phyloP scores from a whole-genome alignment of 2,888 invertebrate species.

The Apotomis turbidana region DNA sequence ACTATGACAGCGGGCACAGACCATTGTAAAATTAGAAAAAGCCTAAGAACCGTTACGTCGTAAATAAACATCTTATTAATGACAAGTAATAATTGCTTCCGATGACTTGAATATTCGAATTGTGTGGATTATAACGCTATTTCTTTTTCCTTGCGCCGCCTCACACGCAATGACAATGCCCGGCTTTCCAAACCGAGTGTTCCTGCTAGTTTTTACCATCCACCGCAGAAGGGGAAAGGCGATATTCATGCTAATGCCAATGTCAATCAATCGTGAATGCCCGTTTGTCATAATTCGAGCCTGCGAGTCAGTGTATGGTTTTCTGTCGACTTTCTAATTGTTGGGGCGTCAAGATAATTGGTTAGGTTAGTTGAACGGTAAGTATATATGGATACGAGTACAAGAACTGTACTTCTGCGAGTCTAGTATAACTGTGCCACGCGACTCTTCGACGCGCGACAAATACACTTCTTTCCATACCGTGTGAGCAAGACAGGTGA shows the following conservation, averaged over 20 bases:
- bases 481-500: no score
- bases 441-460: no score
- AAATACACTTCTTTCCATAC: no score
- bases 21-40: no score
- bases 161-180: constrained; percentile 48
- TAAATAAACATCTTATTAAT: no score
- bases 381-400: no score
- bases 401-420: no score
- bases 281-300: constrained; percentile 25
- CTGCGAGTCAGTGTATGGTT: constrained; percentile 23
- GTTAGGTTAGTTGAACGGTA: not conserved
- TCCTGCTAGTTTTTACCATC: constrained; percentile 50
- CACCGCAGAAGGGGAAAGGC: constrained; percentile 47
- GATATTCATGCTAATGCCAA: constrained; percentile 36
- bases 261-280: constrained; percentile 35
- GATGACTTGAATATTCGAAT: no score
- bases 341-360: constrained; percentile 11
- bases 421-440: no score
- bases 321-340: constrained; percentile 29
- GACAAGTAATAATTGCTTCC: no score
- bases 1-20: no score
- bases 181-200: constrained; percentile 55
- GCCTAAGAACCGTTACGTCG: no score
- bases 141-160: constrained; percentile 8
- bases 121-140: constrained; percentile 1